Conservation (phyloP, 2,888 invertebrate genomes). For the Agrochola litura region DNA sequence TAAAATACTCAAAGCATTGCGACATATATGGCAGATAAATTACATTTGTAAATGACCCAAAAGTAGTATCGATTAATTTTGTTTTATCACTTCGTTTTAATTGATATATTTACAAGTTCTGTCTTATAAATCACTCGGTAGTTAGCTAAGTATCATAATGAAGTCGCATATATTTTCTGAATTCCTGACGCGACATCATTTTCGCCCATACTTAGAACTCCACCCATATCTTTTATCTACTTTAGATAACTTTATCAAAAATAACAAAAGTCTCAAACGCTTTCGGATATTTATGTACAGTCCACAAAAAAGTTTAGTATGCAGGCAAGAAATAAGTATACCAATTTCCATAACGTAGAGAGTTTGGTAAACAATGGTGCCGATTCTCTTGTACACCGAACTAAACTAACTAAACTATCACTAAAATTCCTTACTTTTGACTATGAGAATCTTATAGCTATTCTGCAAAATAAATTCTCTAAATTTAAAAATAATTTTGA, state of each 20-base stretch:
- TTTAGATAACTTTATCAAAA: background rate
- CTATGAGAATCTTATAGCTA: too few relatives aligned
- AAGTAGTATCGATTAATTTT: slow-evolving; percentile 41
- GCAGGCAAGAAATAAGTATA: too few relatives aligned
- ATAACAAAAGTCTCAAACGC: too few relatives aligned
- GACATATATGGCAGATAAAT: slow-evolving; percentile 28
- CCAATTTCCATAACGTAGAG: too few relatives aligned
- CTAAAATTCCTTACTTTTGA: too few relatives aligned
- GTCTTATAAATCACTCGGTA: slow-evolving; percentile 31
- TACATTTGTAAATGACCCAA: slow-evolving; percentile 48
- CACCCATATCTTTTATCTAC: too few relatives aligned
- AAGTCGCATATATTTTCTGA: background rate
- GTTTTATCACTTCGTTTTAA: slow-evolving; percentile 35
- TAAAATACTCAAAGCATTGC: slow-evolving; percentile 35
- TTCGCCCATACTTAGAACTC: too few relatives aligned
- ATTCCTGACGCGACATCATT: background rate
- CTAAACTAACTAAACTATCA: too few relatives aligned
- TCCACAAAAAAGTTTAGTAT: background rate
- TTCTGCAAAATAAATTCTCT: too few relatives aligned
- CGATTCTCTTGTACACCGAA: too few relatives aligned
- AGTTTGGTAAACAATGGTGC: too few relatives aligned
- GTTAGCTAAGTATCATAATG: background rate
- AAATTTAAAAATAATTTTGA: too few relatives aligned
- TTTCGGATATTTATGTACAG: slow-evolving; percentile 2
- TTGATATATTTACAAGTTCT: slow-evolving; percentile 31